A percentile compares a stretch with the other conserved stretches of the same genome.
phyloP scores from a whole-genome alignment of 1,140 invertebrate species.

The Carcinoscorpius rotundicauda region DNA sequence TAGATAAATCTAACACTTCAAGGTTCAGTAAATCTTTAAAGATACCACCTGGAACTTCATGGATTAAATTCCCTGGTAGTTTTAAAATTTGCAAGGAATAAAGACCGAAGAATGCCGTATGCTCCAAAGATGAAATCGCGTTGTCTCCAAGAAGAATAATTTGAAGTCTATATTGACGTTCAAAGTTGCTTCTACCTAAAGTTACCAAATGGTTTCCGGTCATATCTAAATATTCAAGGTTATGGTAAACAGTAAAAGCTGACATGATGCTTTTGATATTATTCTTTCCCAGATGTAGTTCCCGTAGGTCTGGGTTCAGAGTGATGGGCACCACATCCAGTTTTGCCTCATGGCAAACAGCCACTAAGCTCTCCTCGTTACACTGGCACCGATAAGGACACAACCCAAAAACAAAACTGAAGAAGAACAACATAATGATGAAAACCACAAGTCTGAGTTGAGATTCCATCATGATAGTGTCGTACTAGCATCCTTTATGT shows the following conservation, averaged over 20 bases:
- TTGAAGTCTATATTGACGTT: conserved; percentile 52
- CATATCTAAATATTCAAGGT: conserved; percentile 66
- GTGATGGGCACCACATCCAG: conserved; percentile 80
- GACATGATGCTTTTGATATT: conserved; percentile 73
- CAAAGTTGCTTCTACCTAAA: conserved; percentile 55
- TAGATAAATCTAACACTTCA: conserved; percentile 71
- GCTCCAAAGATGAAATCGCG: conserved; percentile 38
- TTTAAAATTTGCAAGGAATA: conserved; percentile 55
- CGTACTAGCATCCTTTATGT: too few species aligned
- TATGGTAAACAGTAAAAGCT: conserved; percentile 72
- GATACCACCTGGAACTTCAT: conserved; percentile 55
- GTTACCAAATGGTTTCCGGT: conserved; percentile 67
- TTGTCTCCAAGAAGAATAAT: conserved; percentile 28
- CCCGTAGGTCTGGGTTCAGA: conserved; percentile 73
- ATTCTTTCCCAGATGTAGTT: conserved; percentile 68
- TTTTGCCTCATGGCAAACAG: conserved; percentile 66
- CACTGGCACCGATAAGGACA: conserved; percentile 66
- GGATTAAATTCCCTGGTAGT: conserved; percentile 63
- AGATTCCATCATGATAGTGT: too few species aligned
- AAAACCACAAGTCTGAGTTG: too few species aligned
- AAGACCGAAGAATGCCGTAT: conserved; percentile 57
- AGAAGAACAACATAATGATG: too few species aligned
- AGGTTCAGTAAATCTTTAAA: conserved; percentile 61
- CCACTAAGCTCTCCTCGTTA: conserved; percentile 76
- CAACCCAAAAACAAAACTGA: conserved; percentile 3